phyloP scores from a whole-genome alignment of 2,888 invertebrate species.

The Macrosiphum euphorbiae region DNA sequence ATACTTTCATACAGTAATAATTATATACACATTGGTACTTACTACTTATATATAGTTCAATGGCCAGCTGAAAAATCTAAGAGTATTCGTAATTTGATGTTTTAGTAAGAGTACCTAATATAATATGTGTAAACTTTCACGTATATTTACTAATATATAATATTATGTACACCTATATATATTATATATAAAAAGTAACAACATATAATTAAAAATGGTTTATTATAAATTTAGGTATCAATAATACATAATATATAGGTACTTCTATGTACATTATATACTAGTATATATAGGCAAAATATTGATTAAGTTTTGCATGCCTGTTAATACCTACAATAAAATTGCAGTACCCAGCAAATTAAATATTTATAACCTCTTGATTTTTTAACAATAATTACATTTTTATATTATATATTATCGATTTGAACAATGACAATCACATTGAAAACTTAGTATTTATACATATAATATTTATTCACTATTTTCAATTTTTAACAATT shows the following conservation, averaged over 20 bases:
- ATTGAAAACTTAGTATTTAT: not conserved
- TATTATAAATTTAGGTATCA: not conserved
- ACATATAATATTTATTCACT: not conserved
- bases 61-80: not conserved
- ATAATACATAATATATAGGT: not conserved
- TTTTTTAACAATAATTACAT: not conserved
- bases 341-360: not conserved
- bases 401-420: not conserved
- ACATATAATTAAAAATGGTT: not conserved
- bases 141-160: not conserved
- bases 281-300: not conserved
- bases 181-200: not conserved
- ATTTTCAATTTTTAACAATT: not conserved
- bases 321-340: not conserved
- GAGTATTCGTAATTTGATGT: not conserved
- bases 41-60: slow-evolving; percentile 8
- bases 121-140: not conserved
- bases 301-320: not conserved
- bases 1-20: not conserved
- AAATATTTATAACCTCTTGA: not conserved
- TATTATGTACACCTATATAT: not conserved
- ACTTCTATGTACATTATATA: not conserved
- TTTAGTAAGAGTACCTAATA: not conserved
- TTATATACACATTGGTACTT: not conserved
- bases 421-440: not conserved